A percentile compares a stretch with the other conserved stretches of the same genome.
Conservation (phyloP, 1,140 invertebrate species). For the Bombus fervidus region DNA sequence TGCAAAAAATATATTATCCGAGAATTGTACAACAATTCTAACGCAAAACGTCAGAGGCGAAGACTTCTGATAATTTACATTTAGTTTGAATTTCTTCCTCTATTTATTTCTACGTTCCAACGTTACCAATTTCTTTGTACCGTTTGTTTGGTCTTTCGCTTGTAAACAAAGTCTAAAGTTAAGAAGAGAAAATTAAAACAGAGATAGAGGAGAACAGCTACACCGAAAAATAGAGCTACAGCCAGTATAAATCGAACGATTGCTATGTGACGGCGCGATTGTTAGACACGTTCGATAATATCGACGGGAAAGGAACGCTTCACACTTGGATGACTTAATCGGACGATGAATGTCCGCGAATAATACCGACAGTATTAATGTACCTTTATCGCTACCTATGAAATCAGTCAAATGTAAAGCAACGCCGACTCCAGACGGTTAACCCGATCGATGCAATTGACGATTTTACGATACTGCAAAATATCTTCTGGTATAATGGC, state of each 20-base stretch:
- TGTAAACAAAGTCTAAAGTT: neutral
- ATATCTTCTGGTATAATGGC: neutral
- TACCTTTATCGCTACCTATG: constrained; percentile 2
- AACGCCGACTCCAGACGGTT: neutral
- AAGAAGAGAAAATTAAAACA: neutral
- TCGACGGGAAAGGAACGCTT: constrained; percentile 26
- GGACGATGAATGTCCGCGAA: constrained; percentile 16
- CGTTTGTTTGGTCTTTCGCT: too few species aligned
- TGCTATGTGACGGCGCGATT: neutral
- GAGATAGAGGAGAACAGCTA: too few species aligned
- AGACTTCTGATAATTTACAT: too few species aligned
- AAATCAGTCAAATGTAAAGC: constrained; percentile 32
- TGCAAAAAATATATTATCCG: neutral
- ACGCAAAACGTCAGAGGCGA: neutral
- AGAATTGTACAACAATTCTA: neutral
- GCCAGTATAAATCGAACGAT: neutral
- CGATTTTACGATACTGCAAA: neutral
- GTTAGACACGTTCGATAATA: neutral
- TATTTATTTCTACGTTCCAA: too few species aligned
- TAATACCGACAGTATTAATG: constrained; percentile 16
- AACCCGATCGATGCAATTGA: constrained; percentile 12
- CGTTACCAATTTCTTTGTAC: too few species aligned
- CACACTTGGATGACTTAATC: constrained; percentile 13
- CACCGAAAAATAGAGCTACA: neutral
- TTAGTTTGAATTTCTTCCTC: too few species aligned